Evolutionary conservation across 2,888 invertebrate genomes (phyloP), one percentile per base, ranked within the genome.

Genomic region (Synanthedon andrenaeformis): DNA sequence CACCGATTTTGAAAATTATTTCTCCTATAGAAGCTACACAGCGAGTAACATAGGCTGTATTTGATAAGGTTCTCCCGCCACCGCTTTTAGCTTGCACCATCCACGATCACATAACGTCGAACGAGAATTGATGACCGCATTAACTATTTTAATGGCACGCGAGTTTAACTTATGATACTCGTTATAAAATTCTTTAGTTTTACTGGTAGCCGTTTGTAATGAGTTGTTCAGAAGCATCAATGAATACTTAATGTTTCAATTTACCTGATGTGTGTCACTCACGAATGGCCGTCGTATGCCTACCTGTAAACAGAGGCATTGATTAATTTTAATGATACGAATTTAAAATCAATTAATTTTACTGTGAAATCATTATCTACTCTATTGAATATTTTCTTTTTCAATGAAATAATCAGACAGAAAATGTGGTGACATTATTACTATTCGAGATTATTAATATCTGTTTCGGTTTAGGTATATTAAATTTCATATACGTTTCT

Each of bases 101-200:
- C 13, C 45, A 14, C 14, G 14, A 6, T 45, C 45, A 45, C 45
- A 45, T 13, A 45, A 54, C 61, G 64, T 66, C 67, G 61, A 70
- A 64, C 58, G 64, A 67, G 65, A 72, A 78, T 76, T 72, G 76
- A 78, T 76, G 63, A 71, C 67, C 66, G 60, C 73, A 75, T 76
- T 74, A 76, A 74, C 63, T 58, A 66, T 71, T 64, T 69, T 69
- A 74, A 74, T 72, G 65, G 70, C 59, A 61, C 57, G 55, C 59
- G 59, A 52, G 58, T 57, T 58, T 52, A 56, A 60, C 55, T 57
- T 59, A 60, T 59, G 54, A 53, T 49, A 49, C 61, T 61, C 59
- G 61, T 61, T 61, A 59, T 52, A 53, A 52, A 54, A 59, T 65
- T 65, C 65, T 59, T 62, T 62, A 53, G 57, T 57, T 57, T 53